These are phyloP conservation scores for Bhutanitis thaidina DNA, from an alignment of 2,888 invertebrate species.

Conservation along the genomic window DNA sequence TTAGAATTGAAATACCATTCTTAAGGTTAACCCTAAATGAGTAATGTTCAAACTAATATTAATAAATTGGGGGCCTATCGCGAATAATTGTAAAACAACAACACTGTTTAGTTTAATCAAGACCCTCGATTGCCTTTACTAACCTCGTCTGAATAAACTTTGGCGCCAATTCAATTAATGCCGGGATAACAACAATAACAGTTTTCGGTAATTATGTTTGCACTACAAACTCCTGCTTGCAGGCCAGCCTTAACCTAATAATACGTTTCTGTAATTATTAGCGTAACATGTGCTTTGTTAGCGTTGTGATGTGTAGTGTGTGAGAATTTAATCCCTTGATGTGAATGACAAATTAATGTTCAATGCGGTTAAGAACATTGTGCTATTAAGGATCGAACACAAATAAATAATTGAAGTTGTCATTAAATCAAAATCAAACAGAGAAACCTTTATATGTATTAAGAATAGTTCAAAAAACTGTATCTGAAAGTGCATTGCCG, in stretches of 20 bases:
- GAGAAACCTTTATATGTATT: too few relatives aligned
- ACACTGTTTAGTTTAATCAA: slow-evolving; percentile 73
- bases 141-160: slow-evolving; percentile 71
- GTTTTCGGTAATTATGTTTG: slow-evolving; percentile 69
- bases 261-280: slow-evolving; percentile 18
- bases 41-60: slow-evolving; percentile 24
- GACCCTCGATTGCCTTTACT: slow-evolving; percentile 59
- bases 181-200: slow-evolving; percentile 68
- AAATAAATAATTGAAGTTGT: background rate
- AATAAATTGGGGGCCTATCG: slow-evolving; percentile 36
- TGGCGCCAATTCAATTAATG: slow-evolving; percentile 68
- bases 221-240: slow-evolving; percentile 43
- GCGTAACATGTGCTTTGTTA: slow-evolving; percentile 20
- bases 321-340: slow-evolving; percentile 27
- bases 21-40: background rate
- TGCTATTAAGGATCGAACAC: background rate
- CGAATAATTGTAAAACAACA: slow-evolving; percentile 61
- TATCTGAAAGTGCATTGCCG: too few relatives aligned
- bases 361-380: slow-evolving; percentile 1
- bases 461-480: too few relatives aligned
- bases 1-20: background rate
- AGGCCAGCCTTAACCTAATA: slow-evolving; percentile 34
- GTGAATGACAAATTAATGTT: slow-evolving; percentile 1
- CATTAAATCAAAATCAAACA: too few relatives aligned
- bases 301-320: slow-evolving; percentile 27